phyloP scores from a whole-genome alignment of 2,113 vertebrate species.

The Corythornis vintsioides region DNA sequence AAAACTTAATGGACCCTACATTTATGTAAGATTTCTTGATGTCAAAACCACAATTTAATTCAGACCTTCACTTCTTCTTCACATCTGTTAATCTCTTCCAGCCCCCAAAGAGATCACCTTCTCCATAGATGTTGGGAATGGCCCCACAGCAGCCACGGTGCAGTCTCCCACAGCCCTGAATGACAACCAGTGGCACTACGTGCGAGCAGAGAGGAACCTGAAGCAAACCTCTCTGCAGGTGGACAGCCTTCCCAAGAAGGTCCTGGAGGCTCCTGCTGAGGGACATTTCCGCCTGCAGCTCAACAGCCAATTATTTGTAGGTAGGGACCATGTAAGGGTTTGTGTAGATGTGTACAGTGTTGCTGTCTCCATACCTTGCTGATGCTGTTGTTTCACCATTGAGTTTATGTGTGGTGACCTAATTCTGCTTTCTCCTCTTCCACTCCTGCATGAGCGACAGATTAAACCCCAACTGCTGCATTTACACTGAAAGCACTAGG shows the following conservation, averaged over 20 bases:
- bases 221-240: slow-evolving; percentile 92
- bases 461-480: background rate
- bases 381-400: background rate
- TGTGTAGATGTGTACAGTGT: background rate
- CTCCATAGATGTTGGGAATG: slow-evolving; percentile 90
- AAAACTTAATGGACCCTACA: slow-evolving; percentile 40
- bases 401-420: background rate
- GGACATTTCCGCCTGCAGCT: slow-evolving; percentile 88
- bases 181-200: slow-evolving; percentile 94
- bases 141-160: slow-evolving; percentile 82
- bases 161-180: slow-evolving; percentile 88
- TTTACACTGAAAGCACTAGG: background rate
- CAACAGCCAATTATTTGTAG: slow-evolving; percentile 93
- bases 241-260: slow-evolving; percentile 86
- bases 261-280: slow-evolving; percentile 81
- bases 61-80: background rate
- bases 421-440: background rate
- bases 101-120: slow-evolving; percentile 90
- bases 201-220: slow-evolving; percentile 89
- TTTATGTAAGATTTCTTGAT: slow-evolving; percentile 40
- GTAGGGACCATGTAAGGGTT: slow-evolving; percentile 73
- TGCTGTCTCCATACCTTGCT: background rate
- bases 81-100: slow-evolving; percentile 61
- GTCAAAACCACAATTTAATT: background rate
- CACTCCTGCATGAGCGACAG: background rate